Evolutionary conservation across 2,113 vertebrate species (phyloP).

Genomic region (Vombatus ursinus): DNA sequence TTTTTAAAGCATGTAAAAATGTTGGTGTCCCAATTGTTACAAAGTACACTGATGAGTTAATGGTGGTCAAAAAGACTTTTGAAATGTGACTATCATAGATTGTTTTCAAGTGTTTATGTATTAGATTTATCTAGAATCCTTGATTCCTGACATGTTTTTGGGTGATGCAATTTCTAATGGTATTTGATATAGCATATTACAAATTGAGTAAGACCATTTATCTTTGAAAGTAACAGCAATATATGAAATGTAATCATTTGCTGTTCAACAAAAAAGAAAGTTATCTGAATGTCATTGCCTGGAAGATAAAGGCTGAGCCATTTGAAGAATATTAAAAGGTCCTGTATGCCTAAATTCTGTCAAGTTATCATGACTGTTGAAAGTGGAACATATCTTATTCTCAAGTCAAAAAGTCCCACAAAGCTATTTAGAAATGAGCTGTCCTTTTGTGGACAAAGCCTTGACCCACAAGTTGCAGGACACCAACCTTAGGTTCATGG

Average conservation of each 20-base stretch:
- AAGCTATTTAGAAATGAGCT: background rate
- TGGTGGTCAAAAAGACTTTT: background rate
- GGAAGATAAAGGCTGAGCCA: background rate
- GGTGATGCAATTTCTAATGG: background rate
- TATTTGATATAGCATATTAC: background rate
- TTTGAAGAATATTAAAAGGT: background rate
- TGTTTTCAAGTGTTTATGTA: background rate
- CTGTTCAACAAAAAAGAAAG: background rate
- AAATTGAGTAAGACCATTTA: constrained; percentile 55
- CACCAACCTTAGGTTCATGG: background rate
- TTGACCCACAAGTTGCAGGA: background rate
- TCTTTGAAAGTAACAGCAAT: constrained; percentile 48
- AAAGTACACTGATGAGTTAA: background rate
- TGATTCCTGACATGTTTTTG: background rate
- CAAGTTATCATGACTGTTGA: background rate
- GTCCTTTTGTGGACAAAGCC: background rate
- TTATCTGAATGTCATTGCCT: background rate
- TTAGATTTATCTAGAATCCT: background rate
- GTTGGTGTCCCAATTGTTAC: background rate
- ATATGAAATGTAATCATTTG: background rate
- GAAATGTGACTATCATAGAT: background rate
- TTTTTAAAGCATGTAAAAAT: background rate
- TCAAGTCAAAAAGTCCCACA: background rate
- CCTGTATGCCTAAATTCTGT: background rate
- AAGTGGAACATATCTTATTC: background rate